Base-by-base conservation (phyloP, 2,113 vertebrate genomes). In the Macquaria ambigua region DNA sequence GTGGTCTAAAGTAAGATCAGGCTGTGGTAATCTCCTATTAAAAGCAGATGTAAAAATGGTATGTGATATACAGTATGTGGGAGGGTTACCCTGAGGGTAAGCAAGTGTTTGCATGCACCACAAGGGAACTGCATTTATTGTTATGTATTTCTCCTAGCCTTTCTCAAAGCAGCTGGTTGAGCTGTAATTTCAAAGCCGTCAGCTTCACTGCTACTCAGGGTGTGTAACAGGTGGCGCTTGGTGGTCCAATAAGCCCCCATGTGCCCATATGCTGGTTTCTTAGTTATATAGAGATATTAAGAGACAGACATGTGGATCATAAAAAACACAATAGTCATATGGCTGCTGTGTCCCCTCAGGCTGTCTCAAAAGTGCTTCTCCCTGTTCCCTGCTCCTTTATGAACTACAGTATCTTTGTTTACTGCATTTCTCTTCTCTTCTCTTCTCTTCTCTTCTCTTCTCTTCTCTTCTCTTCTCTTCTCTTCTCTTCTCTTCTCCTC, bases 161-260 rank as follows among this genome's bases (percentile, higher is more conserved):
- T 75, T 70, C 23, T 66, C 82, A 81, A 72, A 81, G 72, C 78
- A 81, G 68, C 70, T 78, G 59, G 34, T 81, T 64, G 66, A 86
- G 69, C 50, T 84, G 59, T 87, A 84, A 86, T 93, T 92, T 89
- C 31, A 89, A 90, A 86, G 79, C 87, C 80, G 74, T 79, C 87
- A 71, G 41, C 71, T 86, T 84, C 73, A 80, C 55, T 53, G 80
- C 73, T 48, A 76, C 77, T 81, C 46, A 41, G 50, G 39, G 31
- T 63, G 73, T 77, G 18, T 74, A 83, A 84, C 74, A 75, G 73
- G 83, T 84, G 39, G 39, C 79, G 52, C 69, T 76, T 61, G 68
- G 61, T 86, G 64, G 74, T 81, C 81, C 55, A 70, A 15, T 74
- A 71, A 82, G 73, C 53, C 48, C 55, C 58, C 31, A 28, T 82